A percentile compares a stretch with the other conserved stretches of the same genome.
phyloP scores from a whole-genome alignment of 2,888 invertebrate species.

The Agrotis ipsilon region DNA sequence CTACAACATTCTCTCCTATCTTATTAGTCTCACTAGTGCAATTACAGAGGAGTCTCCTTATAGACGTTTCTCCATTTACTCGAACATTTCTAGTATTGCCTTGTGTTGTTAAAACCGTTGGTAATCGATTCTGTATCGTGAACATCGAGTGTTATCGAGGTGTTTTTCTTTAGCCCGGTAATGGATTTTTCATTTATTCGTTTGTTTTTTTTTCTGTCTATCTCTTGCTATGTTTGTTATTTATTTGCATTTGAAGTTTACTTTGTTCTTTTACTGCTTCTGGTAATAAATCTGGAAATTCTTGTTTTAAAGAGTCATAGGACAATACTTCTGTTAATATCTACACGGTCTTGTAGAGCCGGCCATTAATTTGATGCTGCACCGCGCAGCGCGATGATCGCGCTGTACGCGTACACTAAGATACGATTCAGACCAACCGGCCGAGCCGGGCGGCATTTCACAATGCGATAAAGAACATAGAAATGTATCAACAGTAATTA shows the following conservation, averaged over 20 bases:
- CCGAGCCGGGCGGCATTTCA: too few species aligned
- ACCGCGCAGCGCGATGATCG: too few species aligned
- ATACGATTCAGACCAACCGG: too few species aligned
- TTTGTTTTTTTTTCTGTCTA: constrained; percentile 62
- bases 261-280: constrained; percentile 45
- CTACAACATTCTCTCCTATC: constrained; percentile 57
- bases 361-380: too few species aligned
- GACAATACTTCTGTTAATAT: background rate
- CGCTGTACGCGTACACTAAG: too few species aligned
- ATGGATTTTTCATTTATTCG: constrained; percentile 72
- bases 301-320: constrained; percentile 5
- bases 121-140: constrained; percentile 70
- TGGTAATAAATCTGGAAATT: constrained; percentile 46
- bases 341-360: too few species aligned
- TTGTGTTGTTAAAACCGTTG: constrained; percentile 68
- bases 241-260: constrained; percentile 51
- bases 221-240: constrained; percentile 57
- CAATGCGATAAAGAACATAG: too few species aligned
- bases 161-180: constrained; percentile 73
- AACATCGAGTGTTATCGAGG: constrained; percentile 70
- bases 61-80: constrained; percentile 66
- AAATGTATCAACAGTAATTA: too few species aligned
- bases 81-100: constrained; percentile 63
- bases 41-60: constrained; percentile 58
- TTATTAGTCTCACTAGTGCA: constrained; percentile 65